Evolutionary conservation across 2,797 vertebrate species (phyloP).

Genomic region (Apogon hyalosoma): DNA sequence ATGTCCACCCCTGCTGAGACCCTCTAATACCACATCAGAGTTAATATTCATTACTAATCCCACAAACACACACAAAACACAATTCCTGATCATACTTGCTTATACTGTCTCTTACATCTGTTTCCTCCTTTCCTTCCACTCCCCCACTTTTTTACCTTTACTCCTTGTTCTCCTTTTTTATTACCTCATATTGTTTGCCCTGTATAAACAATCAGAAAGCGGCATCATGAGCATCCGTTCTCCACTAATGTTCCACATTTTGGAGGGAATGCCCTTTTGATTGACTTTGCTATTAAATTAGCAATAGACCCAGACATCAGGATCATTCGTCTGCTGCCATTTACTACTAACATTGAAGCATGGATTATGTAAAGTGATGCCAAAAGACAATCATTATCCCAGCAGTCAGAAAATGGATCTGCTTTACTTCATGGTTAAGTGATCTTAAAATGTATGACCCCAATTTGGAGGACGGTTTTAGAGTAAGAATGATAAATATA

Average conservation of each 20-base stretch:
- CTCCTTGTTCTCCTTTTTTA: neutral
- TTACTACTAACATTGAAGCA: neutral
- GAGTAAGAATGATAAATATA: neutral
- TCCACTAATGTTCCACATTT: neutral
- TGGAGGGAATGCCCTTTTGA: neutral
- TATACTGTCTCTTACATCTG: neutral
- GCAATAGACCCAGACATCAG: neutral
- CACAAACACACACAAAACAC: constrained; percentile 9
- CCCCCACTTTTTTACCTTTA: no score
- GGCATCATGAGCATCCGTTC: neutral
- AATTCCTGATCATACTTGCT: neutral
- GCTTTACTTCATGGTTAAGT: neutral
- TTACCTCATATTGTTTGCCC: neutral
- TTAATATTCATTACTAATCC: constrained; percentile 73
- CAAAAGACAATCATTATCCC: constrained; percentile 1
- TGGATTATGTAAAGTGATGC: neutral
- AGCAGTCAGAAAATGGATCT: constrained; percentile 8
- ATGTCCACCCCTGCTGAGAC: constrained; percentile 50
- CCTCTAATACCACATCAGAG: constrained; percentile 61
- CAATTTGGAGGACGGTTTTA: constrained; percentile 5
- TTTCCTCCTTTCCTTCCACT: neutral
- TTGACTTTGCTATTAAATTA: no score
- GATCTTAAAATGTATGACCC: neutral
- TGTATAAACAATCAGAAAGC: neutral
- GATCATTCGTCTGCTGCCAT: neutral